These are phyloP conservation scores for Hystrix brachyura DNA, from an alignment of 2,113 vertebrate species.

Conservation along the genomic window DNA sequence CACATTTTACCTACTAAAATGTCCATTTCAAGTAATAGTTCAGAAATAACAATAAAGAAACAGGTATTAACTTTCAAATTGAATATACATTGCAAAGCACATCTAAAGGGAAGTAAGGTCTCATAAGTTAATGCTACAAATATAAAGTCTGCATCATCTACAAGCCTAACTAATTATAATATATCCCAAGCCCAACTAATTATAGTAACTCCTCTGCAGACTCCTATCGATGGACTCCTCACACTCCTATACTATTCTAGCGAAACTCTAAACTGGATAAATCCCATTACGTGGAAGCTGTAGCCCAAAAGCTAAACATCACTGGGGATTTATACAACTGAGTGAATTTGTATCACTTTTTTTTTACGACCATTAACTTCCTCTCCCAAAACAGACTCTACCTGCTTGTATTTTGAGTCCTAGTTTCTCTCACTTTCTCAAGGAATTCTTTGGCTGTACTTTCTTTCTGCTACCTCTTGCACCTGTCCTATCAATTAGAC, in stretches of 20 bases:
- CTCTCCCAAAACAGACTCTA: neutral
- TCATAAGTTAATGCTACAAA: neutral
- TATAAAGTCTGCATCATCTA: neutral
- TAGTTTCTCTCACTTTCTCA: neutral
- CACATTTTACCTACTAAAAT: constrained; percentile 20
- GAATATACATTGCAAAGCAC: neutral
- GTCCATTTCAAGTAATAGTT: neutral
- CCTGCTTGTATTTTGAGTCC: neutral
- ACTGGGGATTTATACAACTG: neutral
- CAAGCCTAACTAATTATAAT: neutral
- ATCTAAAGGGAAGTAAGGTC: neutral
- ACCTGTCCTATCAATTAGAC: neutral
- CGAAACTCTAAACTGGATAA: neutral
- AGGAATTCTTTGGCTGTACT: neutral
- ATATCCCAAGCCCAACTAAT: neutral
- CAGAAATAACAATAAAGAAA: constrained; percentile 17
- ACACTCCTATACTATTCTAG: neutral
- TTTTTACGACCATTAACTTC: neutral
- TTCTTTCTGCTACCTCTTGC: neutral
- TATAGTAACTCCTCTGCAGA: neutral
- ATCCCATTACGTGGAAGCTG: neutral
- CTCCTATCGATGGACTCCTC: neutral
- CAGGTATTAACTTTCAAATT: neutral
- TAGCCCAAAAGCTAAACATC: neutral
- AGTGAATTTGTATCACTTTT: neutral